A percentile compares a stretch with the other conserved stretches of the same genome.
Conservation (phyloP, 2,113 vertebrate species). For the Zosterops hypoxanthus region DNA sequence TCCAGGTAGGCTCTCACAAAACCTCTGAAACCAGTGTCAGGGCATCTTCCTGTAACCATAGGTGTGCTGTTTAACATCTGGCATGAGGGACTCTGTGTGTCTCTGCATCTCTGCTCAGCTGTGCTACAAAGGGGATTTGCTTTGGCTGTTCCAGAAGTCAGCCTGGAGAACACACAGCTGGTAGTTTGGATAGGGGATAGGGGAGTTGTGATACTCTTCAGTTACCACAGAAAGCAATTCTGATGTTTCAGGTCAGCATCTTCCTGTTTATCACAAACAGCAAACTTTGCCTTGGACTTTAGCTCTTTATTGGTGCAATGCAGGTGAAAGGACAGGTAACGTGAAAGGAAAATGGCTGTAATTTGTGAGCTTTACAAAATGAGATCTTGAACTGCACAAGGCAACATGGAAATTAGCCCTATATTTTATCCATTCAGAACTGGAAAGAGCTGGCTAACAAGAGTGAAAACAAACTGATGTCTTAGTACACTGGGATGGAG, state of each 20-base stretch:
- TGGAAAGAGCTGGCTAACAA: neutral
- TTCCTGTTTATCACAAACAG: neutral
- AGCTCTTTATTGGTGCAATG: neutral
- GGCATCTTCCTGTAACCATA: neutral
- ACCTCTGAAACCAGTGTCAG: neutral
- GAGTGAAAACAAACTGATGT: neutral
- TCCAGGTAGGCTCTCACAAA: neutral
- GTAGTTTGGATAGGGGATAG: neutral
- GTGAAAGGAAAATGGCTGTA: neutral
- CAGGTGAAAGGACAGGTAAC: neutral
- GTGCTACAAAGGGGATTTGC: neutral
- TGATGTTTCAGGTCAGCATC: neutral
- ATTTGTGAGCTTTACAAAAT: neutral
- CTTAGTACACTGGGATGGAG: neutral
- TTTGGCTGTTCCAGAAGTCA: neutral
- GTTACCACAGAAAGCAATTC: neutral
- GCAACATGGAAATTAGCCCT: neutral
- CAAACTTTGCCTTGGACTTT: neutral
- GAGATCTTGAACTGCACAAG: neutral
- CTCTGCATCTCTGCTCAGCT: neutral
- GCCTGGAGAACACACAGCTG: neutral
- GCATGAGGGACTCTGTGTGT: neutral
- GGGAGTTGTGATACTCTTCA: neutral
- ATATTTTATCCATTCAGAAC: neutral
- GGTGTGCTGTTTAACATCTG: neutral